phyloP scores from a whole-genome alignment of 92 coral and sea anemone species.

The Epizoanthus illoricatus region DNA sequence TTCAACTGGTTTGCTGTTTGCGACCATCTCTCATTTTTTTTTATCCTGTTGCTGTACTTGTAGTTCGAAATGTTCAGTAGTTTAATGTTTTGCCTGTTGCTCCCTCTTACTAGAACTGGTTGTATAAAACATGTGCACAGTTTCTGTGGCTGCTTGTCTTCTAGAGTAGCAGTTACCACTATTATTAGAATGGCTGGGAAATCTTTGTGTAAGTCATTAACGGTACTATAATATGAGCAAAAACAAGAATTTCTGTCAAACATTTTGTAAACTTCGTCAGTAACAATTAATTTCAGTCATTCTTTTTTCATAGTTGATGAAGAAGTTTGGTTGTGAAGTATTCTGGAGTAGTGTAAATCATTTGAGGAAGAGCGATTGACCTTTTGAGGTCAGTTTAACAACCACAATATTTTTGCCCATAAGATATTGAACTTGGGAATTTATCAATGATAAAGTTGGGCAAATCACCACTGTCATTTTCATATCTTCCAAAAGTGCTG shows the following conservation, averaged over 20 bases:
- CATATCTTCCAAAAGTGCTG: too few relatives aligned
- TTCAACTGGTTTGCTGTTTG: neutral
- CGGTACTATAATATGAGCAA: conserved; percentile 3
- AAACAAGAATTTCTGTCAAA: conserved; percentile 1
- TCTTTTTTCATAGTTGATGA: neutral
- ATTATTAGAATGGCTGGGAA: neutral
- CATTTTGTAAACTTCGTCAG: conserved; percentile 9
- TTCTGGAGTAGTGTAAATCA: neutral
- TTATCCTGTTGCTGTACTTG: neutral
- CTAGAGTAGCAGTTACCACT: conserved; percentile 6
- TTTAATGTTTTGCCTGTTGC: conserved; percentile 3
- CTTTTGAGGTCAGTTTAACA: too few relatives aligned
- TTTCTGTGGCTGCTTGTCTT: neutral
- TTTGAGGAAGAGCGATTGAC: too few relatives aligned
- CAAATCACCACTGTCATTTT: too few relatives aligned
- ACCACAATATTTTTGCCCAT: too few relatives aligned
- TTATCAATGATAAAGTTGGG: too few relatives aligned
- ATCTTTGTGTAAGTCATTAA: neutral
- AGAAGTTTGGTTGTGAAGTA: neutral
- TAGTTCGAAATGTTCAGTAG: conserved; percentile 10
- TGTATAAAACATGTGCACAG: neutral
- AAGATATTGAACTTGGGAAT: too few relatives aligned
- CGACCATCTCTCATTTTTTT: neutral
- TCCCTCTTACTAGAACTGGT: neutral
- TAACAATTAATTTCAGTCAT: neutral